These are phyloP conservation scores for Phrynosoma platyrhinos DNA, from an alignment of 2,113 vertebrate species.

Conservation along the genomic window DNA sequence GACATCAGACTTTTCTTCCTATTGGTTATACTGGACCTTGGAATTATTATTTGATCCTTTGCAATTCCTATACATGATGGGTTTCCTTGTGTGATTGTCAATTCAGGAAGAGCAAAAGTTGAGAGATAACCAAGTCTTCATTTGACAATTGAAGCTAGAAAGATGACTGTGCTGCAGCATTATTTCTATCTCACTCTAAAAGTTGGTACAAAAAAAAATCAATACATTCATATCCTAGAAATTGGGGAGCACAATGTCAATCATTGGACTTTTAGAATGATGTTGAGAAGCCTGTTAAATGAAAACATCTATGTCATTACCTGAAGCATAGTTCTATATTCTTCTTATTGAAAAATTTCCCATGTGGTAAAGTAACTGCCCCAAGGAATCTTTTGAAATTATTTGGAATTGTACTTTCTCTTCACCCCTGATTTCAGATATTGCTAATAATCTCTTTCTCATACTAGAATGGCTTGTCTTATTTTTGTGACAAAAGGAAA, in stretches of 20 bases:
- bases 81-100: background rate
- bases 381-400: background rate
- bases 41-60: background rate
- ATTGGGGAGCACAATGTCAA: background rate
- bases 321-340: background rate
- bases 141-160: background rate
- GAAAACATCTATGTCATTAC: background rate
- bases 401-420: background rate
- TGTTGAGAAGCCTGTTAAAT: background rate
- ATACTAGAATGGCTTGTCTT: conserved; percentile 12
- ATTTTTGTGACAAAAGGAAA: conserved; percentile 30
- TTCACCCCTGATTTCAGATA: too few species aligned
- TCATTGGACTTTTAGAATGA: background rate
- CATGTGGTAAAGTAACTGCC: background rate
- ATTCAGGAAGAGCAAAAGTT: background rate
- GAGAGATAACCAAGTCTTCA: background rate
- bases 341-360: background rate
- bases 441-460: background rate
- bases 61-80: background rate
- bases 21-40: too few species aligned
- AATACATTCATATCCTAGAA: background rate
- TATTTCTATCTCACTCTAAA: background rate
- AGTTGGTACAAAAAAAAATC: background rate
- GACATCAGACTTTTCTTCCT: too few species aligned
- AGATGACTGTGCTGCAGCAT: background rate